Base-by-base conservation (phyloP, 2,797 vertebrate genomes). In the Aplochiton taeniatus region DNA sequence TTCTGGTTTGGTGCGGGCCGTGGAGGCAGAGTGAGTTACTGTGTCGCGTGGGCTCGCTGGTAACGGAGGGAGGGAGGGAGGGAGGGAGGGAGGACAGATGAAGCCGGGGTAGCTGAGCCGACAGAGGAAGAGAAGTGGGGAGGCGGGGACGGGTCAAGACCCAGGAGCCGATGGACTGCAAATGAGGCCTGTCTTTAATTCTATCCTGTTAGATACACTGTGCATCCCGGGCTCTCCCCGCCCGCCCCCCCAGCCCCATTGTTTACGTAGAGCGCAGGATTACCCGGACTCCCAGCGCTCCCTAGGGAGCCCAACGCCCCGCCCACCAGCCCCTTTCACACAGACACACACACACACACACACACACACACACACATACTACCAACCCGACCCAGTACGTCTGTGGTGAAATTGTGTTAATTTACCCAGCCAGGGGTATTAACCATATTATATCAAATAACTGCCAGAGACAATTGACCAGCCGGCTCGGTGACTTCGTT, bases 391-490 rank as follows among this genome's bases (percentile, higher is more conserved):
- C 66, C 48, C 79, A 88, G 84, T 81, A 86, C 85, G 85, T 91
- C 86, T 84, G 75, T 89, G 88, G 88, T 87, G 92, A 94, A 95
- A 95, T 94, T 94, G 91, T 87, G 93, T 95, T 96, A 95, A 97
- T 98, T 94, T 96, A 94, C 90, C 92, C 92, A 94, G 93, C 91
- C 94, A 91, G 90, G 93, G 90, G 92, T 94, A 95, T 95, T 96
- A 97, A 95, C 93, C 87, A 87, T 91, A 91, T 94, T 95, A 91
- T 94, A 94, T 94, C 94, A 95, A 95, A 96, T 95, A 95, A 95
- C 93, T 97, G 94, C 95, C 94, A 97, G 79, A 91, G 94, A 95
- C 92, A 94, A 95, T 97, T 94, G 92, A 87, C 91, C 87, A 79
- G 88, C 90, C 87, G 87, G 91, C 89, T 83, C 89, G 6, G 90